Evolutionary conservation across 2,113 vertebrate genomes (phyloP).

Genomic region (Meleagris gallopavo): DNA sequence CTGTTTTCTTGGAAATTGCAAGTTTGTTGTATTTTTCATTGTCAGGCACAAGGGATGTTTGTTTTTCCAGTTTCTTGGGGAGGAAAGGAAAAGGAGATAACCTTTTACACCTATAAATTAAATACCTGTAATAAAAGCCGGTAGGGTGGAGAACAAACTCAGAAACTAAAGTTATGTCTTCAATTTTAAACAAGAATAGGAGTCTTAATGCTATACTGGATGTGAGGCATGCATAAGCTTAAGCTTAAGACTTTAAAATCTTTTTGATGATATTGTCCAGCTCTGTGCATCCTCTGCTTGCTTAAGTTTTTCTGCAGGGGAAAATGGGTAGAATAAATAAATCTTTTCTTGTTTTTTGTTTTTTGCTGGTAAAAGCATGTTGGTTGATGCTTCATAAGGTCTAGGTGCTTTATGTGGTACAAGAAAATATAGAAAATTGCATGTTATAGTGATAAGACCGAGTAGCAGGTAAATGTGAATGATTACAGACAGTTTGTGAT

Average conservation of each 20-base stretch:
- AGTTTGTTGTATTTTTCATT: neutral
- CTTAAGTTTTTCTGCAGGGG: neutral
- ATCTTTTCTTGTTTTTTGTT: neutral
- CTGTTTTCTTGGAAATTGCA: neutral
- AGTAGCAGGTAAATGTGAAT: neutral
- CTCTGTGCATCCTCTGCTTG: neutral
- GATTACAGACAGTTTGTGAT: neutral
- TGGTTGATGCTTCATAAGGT: neutral
- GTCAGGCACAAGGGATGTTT: neutral
- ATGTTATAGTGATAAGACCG: neutral
- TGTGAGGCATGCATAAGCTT: neutral
- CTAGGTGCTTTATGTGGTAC: neutral
- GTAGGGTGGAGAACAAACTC: neutral
- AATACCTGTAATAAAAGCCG: neutral
- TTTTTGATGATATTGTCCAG: neutral
- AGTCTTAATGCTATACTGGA: neutral
- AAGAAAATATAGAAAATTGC: neutral
- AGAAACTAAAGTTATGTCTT: neutral
- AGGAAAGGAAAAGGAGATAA: neutral
- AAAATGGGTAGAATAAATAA: neutral
- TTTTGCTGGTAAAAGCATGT: neutral
- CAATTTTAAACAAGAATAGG: neutral
- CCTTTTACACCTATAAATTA: neutral
- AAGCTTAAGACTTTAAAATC: neutral
- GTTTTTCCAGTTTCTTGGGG: neutral